These are phyloP conservation scores for Cacoxenus indagator DNA, from an alignment of 2,888 invertebrate species.

Conservation along the genomic window DNA sequence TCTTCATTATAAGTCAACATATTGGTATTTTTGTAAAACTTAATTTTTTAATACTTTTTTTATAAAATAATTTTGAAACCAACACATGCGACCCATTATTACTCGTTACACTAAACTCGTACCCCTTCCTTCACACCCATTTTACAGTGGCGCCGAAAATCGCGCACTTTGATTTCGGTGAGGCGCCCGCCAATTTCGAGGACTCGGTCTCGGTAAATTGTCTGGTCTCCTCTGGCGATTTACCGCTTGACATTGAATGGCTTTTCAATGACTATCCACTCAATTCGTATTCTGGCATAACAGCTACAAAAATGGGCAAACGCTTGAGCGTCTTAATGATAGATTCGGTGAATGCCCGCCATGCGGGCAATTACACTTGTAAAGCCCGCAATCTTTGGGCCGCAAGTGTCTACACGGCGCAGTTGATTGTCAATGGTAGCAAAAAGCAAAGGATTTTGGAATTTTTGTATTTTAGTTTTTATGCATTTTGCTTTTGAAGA, in stretches of 20 bases:
- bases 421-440: constrained; percentile 79
- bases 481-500: background rate
- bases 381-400: constrained; percentile 76
- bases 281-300: constrained; percentile 71
- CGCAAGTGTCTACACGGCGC: constrained; percentile 75
- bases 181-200: constrained; percentile 72
- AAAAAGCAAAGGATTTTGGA: background rate
- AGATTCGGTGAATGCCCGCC: constrained; percentile 76
- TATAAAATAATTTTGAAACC: too few species aligned
- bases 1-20: too few species aligned
- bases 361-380: constrained; percentile 81
- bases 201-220: constrained; percentile 80
- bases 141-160: constrained; percentile 83
- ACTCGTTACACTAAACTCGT: too few species aligned
- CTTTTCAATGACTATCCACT: constrained; percentile 73
- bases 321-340: constrained; percentile 77
- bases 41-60: too few species aligned
- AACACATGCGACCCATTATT: too few species aligned
- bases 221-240: constrained; percentile 82
- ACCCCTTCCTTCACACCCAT: too few species aligned
- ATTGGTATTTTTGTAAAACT: too few species aligned
- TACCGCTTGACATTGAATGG: constrained; percentile 82
- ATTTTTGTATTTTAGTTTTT: background rate
- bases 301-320: constrained; percentile 72
- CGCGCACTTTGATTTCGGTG: constrained; percentile 79